Evolutionary conservation across 2,113 vertebrate species (phyloP).

Genomic region (Riparia riparia): DNA sequence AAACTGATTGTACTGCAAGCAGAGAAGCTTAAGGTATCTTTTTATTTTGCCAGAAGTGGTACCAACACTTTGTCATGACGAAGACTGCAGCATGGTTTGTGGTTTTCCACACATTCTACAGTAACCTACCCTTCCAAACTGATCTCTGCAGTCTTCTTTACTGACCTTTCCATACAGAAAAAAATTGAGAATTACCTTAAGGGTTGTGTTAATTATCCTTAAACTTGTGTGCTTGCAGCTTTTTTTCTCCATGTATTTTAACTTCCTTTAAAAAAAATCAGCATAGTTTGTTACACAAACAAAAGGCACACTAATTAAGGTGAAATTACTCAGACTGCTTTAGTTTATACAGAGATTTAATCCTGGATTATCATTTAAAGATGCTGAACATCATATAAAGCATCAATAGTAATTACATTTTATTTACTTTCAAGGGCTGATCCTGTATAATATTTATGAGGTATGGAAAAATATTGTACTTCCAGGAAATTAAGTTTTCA

Average conservation of each 20-base stretch:
- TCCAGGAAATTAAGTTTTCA: constrained; percentile 27
- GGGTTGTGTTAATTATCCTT: background rate
- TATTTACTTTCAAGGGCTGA: constrained; percentile 62
- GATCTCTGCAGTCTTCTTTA: constrained; percentile 15
- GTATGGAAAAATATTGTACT: constrained; percentile 16
- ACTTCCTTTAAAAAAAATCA: constrained; percentile 27
- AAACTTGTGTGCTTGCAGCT: background rate
- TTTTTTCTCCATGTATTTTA: background rate
- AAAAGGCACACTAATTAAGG: constrained; percentile 41
- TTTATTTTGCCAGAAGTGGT: background rate
- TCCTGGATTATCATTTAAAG: constrained; percentile 37
- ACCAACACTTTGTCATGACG: constrained; percentile 52
- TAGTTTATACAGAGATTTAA: constrained; percentile 54
- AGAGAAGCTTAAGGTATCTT: background rate
- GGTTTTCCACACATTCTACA: constrained; percentile 25
- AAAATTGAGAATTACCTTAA: background rate
- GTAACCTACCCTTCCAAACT: constrained; percentile 55
- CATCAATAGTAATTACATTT: constrained; percentile 67
- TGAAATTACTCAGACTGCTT: constrained; percentile 34
- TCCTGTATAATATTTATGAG: constrained; percentile 40
- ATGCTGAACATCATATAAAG: constrained; percentile 31
- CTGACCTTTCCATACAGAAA: constrained; percentile 34
- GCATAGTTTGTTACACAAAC: constrained; percentile 16
- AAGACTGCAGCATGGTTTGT: background rate
- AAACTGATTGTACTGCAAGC: background rate